phyloP scores from a whole-genome alignment of 2,888 invertebrate species.

The Torymus auratus region DNA sequence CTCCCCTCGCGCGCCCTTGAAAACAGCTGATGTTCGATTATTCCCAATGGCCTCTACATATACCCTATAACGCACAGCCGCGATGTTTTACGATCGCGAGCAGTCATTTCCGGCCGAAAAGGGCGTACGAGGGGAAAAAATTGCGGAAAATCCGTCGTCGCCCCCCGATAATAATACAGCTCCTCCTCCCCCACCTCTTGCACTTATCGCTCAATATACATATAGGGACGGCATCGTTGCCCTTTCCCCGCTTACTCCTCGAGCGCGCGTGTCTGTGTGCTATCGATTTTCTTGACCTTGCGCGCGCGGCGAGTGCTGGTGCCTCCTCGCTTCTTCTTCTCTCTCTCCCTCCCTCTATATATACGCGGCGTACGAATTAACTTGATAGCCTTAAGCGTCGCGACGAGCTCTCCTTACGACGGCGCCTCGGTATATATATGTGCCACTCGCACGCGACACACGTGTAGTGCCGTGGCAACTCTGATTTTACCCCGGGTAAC shows the following conservation, averaged over 20 bases:
- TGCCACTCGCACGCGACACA: too few species aligned
- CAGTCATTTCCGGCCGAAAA: too few species aligned
- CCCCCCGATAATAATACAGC: too few species aligned
- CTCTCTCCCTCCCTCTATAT: slow-evolving; percentile 38
- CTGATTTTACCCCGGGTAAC: too few species aligned
- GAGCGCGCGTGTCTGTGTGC: slow-evolving; percentile 55
- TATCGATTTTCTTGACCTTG: slow-evolving; percentile 71
- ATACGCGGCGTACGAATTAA: slow-evolving; percentile 21
- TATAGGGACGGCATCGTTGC: slow-evolving; percentile 64
- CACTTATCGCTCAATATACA: not conserved
- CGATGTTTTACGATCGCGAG: too few species aligned
- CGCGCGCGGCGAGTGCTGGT: slow-evolving; percentile 20
- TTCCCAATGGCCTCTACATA: too few species aligned
- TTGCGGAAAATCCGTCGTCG: too few species aligned
- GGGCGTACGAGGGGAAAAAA: too few species aligned
- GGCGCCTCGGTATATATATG: not conserved
- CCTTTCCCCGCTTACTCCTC: slow-evolving; percentile 60
- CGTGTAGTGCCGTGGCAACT: too few species aligned
- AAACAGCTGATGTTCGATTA: too few species aligned
- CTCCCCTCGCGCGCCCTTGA: too few species aligned
- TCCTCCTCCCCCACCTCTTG: not conserved
- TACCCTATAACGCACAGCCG: too few species aligned
- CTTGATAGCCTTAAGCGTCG: slow-evolving; percentile 28
- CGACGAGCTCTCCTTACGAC: not conserved
- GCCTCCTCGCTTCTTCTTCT: slow-evolving; percentile 40